Evolutionary conservation across 2,797 vertebrate genomes (phyloP), one percentile per base, ranked within the genome.

Genomic region (Rhabdomys pumilio): DNA sequence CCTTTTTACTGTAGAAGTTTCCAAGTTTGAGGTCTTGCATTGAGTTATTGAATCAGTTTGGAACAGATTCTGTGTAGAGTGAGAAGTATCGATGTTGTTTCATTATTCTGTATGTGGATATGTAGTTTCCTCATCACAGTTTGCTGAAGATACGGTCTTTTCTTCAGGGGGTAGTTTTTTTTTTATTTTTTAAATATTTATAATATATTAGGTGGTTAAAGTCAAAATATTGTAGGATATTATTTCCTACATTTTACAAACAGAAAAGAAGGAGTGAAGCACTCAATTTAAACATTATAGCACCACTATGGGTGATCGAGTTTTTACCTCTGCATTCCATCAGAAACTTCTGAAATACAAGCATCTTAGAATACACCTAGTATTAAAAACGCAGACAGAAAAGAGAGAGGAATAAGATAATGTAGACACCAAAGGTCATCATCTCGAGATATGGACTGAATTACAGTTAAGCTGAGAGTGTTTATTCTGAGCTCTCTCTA

Each of bases 261-360:
- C 31, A 47, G 34, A 5, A 53, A 50, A 22, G 11, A 65, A n/a
- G 14, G 44, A 67, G 12, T 34, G 29, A 14, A 13, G 11, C 61
- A n/a, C 19, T 53, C 44, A 67, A 44, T 22, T 67, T 19, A 50
- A 50, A 50, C 50, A 50, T 1, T 50, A 1, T 50, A 50, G 83
- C 44, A 85, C 3, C 19, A 50, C 19, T 14, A 34, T 44, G 19
- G 38, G 31, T 50, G 44, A 31, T 24, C 4, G 3, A 67, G 31
- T 53, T 83, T 22, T 44, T n/a, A 12, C 10, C 6, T 11, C 6
- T 9, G 3, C 0, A 31, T 7, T 1, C 1, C 19, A 67, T 10
- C 83, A 53, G 44, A 85, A 67, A n/a, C 20, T 24, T 53, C 19
- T 13, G 65, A 50, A 85, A 50, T 50, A 67, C 11, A n/a, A 7